Conservation (phyloP, 2,888 invertebrate genomes). For the Lordiphosa andalusiaca region DNA sequence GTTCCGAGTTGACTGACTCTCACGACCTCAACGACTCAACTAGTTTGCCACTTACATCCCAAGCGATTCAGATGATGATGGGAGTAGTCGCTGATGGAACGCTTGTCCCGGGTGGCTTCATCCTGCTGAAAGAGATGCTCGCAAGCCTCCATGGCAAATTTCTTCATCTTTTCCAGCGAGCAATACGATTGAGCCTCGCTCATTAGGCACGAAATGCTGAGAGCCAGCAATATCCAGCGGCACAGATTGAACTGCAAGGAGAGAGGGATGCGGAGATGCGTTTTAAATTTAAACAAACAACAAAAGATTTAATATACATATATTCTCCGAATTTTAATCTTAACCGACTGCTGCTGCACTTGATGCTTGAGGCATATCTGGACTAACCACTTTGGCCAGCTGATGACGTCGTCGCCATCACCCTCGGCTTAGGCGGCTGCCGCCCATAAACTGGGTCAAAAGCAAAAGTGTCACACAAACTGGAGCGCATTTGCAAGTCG, state of each 20-base stretch:
- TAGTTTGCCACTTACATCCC: slow-evolving; percentile 65
- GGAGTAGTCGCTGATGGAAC: slow-evolving; percentile 61
- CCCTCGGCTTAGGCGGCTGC: slow-evolving; percentile 15
- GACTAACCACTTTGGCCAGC: slow-evolving; percentile 43
- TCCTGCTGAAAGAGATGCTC: slow-evolving; percentile 74
- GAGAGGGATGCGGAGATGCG: slow-evolving; percentile 4
- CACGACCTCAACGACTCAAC: slow-evolving; percentile 66
- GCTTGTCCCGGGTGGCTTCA: slow-evolving; percentile 63
- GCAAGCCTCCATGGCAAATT: slow-evolving; percentile 76
- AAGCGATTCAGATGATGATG: slow-evolving; percentile 53
- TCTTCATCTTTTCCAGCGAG: slow-evolving; percentile 77
- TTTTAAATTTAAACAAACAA: slow-evolving; percentile 20
- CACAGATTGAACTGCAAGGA: slow-evolving; percentile 52
- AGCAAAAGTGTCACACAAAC: slow-evolving; percentile 36
- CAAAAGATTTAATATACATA: no score
- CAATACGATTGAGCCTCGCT: slow-evolving; percentile 56
- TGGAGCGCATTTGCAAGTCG: slow-evolving; percentile 72
- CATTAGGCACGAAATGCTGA: slow-evolving; percentile 42
- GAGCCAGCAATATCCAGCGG: slow-evolving; percentile 39
- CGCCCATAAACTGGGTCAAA: slow-evolving; percentile 59
- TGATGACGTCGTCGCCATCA: slow-evolving; percentile 36
- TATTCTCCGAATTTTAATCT: no score
- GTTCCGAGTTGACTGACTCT: slow-evolving; percentile 74
- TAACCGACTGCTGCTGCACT: neutral
- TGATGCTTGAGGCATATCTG: slow-evolving; percentile 19